phyloP scores from a whole-genome alignment of 2,888 invertebrate species.

The Isoperla grammatica region DNA sequence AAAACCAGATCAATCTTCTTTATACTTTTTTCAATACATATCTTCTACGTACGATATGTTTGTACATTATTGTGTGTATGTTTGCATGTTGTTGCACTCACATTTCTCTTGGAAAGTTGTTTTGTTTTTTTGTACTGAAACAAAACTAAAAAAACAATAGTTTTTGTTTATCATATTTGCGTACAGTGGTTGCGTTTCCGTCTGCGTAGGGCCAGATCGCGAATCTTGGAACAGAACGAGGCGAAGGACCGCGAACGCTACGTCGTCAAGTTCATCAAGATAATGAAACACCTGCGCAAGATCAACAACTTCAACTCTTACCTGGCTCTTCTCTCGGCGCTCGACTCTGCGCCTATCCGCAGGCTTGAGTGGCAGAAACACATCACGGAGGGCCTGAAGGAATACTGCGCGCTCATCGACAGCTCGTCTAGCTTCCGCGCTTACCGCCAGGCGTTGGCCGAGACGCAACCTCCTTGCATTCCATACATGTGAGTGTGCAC shows the following conservation, averaged over 20 bases:
- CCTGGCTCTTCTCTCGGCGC: slow-evolving; percentile 89
- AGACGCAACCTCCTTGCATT: slow-evolving; percentile 96
- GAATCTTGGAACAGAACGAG: slow-evolving; percentile 85
- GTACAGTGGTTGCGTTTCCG: no score
- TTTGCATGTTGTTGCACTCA: no score
- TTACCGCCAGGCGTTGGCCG: slow-evolving; percentile 90
- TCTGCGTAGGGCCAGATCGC: slow-evolving; percentile 70
- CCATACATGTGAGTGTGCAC: slow-evolving; percentile 88
- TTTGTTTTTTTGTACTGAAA: no score
- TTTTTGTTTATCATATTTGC: no score
- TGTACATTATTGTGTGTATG: not conserved
- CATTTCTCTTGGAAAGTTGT: no score
- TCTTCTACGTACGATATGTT: not conserved
- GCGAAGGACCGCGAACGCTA: slow-evolving; percentile 94
- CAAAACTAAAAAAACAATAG: no score
- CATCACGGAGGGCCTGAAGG: slow-evolving; percentile 85
- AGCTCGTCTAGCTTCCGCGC: slow-evolving; percentile 96
- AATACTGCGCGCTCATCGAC: slow-evolving; percentile 94
- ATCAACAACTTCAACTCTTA: slow-evolving; percentile 99
- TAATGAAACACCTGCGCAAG: slow-evolving; percentile 95
- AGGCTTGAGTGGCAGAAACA: slow-evolving; percentile 92
- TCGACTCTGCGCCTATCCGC: slow-evolving; percentile 91
- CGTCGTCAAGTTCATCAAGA: slow-evolving; percentile 93
- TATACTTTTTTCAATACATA: not conserved
- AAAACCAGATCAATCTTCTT: slow-evolving; percentile 20